Conservation (phyloP, 1,140 invertebrate genomes). For the Tribolium madens region DNA sequence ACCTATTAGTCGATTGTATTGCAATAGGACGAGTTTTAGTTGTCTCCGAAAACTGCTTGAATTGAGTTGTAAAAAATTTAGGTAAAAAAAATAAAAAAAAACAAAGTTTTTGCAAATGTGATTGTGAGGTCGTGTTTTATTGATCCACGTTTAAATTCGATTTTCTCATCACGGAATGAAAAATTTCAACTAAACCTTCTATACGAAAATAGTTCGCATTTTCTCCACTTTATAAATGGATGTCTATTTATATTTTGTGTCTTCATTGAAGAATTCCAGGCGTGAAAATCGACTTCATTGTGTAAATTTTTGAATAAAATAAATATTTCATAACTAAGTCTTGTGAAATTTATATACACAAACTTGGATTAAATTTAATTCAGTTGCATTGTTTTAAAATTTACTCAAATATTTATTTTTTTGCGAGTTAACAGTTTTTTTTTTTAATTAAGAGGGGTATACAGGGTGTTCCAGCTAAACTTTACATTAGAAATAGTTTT, state of each 20-base stretch:
- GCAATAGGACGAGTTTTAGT: background rate
- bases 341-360: slow-evolving; percentile 16
- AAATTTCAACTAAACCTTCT: too few relatives aligned
- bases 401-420: background rate
- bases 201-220: slow-evolving; percentile 25
- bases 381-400: slow-evolving; percentile 25
- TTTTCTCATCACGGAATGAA: too few relatives aligned
- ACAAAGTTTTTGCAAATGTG: background rate
- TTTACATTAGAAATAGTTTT: too few relatives aligned
- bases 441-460: too few relatives aligned
- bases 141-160: background rate
- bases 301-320: background rate
- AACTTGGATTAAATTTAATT: slow-evolving; percentile 12
- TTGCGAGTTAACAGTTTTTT: background rate
- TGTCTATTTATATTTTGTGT: background rate
- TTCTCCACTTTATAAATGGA: slow-evolving; percentile 27
- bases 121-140: background rate
- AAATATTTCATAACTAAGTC: slow-evolving; percentile 7
- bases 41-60: background rate
- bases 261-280: background rate
- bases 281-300: background rate
- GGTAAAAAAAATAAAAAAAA: too few relatives aligned
- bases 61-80: background rate
- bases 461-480: too few relatives aligned
- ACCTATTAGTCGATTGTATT: background rate